A percentile compares a stretch with the other conserved stretches of the same genome.
phyloP scores from a whole-genome alignment of 1,140 invertebrate species.

The Globodera rostochiensis region DNA sequence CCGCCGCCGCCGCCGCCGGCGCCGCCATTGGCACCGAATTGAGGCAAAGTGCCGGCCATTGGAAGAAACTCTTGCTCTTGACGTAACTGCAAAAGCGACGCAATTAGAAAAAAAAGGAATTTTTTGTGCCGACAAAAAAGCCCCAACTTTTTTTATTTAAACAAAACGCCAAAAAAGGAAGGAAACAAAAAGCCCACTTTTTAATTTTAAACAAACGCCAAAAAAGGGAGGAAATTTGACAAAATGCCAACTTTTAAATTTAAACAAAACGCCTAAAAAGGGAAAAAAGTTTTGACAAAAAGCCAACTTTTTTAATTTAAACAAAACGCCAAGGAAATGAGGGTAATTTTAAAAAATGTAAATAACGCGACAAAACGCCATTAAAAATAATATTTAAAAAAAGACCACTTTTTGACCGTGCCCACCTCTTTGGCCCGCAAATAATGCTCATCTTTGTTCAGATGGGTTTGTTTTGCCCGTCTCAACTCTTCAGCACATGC shows the following conservation, averaged over 20 bases:
- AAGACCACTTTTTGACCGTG: neutral
- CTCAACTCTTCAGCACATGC: constrained; percentile 42
- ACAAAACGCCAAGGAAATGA: too few species aligned
- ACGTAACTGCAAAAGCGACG: neutral
- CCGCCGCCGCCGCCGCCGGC: neutral
- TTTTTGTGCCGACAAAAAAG: neutral
- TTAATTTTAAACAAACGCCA: too few species aligned
- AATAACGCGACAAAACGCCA: too few species aligned
- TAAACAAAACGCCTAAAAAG: too few species aligned
- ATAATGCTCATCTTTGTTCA: constrained; percentile 42
- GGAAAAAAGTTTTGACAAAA: too few species aligned
- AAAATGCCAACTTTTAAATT: too few species aligned
- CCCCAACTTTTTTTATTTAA: too few species aligned
- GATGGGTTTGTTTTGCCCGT: constrained; percentile 42
- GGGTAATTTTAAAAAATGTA: too few species aligned
- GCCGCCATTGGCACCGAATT: neutral
- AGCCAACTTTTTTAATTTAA: too few species aligned
- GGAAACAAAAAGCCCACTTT: too few species aligned
- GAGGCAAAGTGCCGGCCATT: neutral
- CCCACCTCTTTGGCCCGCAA: constrained; percentile 45
- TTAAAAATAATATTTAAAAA: neutral
- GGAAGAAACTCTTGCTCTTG: constrained; percentile 21
- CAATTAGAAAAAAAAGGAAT: neutral
- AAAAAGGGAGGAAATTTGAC: too few species aligned
- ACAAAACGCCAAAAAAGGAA: too few species aligned